phyloP scores from a whole-genome alignment of 2,113 vertebrate genomes.

The Struthidea cinerea region DNA sequence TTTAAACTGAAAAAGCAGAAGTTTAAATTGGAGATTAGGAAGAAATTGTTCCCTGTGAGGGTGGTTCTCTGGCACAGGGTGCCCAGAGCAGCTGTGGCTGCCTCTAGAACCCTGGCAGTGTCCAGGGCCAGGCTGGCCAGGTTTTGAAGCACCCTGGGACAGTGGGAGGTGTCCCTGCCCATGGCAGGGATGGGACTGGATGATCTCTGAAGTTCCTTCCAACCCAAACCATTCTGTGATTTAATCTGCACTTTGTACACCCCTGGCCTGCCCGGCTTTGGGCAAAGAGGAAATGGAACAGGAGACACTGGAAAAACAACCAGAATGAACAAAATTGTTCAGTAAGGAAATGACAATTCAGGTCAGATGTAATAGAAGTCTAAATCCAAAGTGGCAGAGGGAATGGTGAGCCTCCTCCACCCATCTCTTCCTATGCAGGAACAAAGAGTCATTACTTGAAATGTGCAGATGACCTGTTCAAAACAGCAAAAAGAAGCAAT shows the following conservation, averaged over 20 bases:
- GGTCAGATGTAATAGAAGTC: background rate
- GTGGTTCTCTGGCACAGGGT: background rate
- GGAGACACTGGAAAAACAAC: background rate
- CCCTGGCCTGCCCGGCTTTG: background rate
- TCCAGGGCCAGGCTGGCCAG: background rate
- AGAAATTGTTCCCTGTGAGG: background rate
- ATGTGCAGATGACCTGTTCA: background rate
- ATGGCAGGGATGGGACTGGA: background rate
- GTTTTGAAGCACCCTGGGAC: background rate
- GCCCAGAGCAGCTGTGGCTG: background rate
- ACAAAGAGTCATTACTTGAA: background rate
- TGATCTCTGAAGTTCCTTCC: background rate
- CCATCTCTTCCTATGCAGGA: background rate
- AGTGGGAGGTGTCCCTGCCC: background rate
- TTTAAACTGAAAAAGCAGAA: background rate
- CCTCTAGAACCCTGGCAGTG: background rate
- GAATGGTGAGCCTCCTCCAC: background rate
- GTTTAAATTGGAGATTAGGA: background rate
- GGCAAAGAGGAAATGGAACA: background rate
- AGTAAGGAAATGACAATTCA: background rate
- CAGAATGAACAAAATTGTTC: background rate
- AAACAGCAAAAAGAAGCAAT: background rate
- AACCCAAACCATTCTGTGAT: background rate
- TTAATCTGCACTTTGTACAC: background rate
- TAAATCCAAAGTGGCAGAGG: background rate